phyloP scores from a whole-genome alignment of 1,140 invertebrate species.

The Drosophila equinoxialis region DNA sequence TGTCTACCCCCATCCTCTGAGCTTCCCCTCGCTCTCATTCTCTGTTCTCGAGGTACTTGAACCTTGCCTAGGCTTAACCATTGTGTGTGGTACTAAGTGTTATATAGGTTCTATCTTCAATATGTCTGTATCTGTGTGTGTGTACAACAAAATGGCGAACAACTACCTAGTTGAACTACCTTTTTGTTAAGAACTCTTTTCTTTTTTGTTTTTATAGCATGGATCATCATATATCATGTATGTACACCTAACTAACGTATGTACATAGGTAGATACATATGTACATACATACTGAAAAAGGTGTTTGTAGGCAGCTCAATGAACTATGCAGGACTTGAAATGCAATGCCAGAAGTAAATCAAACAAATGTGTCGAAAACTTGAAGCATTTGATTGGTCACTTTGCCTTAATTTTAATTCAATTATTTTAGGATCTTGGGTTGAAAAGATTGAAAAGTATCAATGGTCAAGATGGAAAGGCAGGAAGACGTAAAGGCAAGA shows the following conservation, averaged over 20 bases:
- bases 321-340: constrained; percentile 51
- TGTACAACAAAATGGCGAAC: constrained; percentile 63
- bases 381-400: no score
- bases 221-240: neutral
- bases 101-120: constrained; percentile 1
- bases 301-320: constrained; percentile 50
- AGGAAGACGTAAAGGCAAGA: no score
- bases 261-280: constrained; percentile 20
- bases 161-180: constrained; percentile 36
- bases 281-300: constrained; percentile 49
- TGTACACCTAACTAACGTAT: constrained; percentile 1
- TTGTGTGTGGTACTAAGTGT: constrained; percentile 5
- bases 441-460: no score
- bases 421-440: no score
- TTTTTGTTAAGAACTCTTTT: constrained; percentile 20
- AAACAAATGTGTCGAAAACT: no score
- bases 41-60: constrained; percentile 73
- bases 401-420: no score
- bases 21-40: constrained; percentile 30
- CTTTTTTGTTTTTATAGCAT: neutral
- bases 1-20: neutral
- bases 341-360: constrained; percentile 4
- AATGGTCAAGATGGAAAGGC: no score
- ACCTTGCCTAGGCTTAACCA: constrained; percentile 41
- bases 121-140: constrained; percentile 17